These are phyloP conservation scores for Protobothrops mucrosquamatus DNA, from an alignment of 2,113 vertebrate species.

Conservation along the genomic window DNA sequence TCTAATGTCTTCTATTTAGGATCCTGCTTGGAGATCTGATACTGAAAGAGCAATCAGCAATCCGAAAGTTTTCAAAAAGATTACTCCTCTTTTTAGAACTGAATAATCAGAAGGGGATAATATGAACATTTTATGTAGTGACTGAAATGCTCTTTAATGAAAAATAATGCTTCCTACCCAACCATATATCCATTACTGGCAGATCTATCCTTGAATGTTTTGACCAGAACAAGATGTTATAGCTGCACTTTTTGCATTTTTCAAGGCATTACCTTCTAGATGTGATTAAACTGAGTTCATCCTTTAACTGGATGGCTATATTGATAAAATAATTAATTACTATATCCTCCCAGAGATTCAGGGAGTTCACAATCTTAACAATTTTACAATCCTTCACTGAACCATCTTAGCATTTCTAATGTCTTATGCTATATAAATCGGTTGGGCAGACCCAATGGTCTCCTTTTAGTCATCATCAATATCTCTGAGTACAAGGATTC, in stretches of 20 bases:
- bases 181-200: slow-evolving; percentile 28
- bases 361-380: slow-evolving; percentile 31
- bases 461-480: slow-evolving; percentile 44
- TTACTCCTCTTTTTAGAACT: slow-evolving; percentile 3
- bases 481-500: slow-evolving; percentile 51
- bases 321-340: neutral
- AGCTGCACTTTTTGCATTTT: slow-evolving; percentile 60
- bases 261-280: neutral
- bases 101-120: slow-evolving; percentile 25
- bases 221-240: slow-evolving; percentile 42
- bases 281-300: neutral
- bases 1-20: neutral
- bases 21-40: slow-evolving; percentile 14
- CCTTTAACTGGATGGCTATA: neutral
- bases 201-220: slow-evolving; percentile 33
- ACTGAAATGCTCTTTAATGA: slow-evolving; percentile 41
- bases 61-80: neutral
- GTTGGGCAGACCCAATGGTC: slow-evolving; percentile 23
- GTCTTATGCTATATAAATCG: slow-evolving; percentile 4
- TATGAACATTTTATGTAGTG: accelerated
- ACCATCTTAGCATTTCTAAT: slow-evolving; percentile 16
- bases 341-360: slow-evolving; percentile 24
- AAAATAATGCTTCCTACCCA: slow-evolving; percentile 31
- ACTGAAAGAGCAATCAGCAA: neutral
- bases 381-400: neutral